Base-by-base conservation (phyloP, 92 coral and sea anemone genomes). In the Nematostella vectensis region DNA sequence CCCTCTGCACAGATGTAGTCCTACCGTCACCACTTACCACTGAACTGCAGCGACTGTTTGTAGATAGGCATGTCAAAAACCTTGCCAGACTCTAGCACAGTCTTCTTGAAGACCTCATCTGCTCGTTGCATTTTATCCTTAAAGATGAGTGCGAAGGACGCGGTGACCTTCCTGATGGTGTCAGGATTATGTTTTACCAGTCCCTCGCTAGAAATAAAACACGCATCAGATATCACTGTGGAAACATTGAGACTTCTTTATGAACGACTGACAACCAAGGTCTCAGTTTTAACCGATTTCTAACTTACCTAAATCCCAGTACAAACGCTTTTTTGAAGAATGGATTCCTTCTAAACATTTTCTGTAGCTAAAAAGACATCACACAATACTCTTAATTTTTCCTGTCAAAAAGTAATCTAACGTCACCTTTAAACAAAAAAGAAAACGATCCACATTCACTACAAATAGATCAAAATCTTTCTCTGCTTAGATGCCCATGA, bases 21-120 rank as follows among this genome's bases (percentile, higher is more conserved):
- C n/a, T n/a, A n/a, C n/a, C 27, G 24, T 50, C 13, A 25, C 3
- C 3, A 22, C 15, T 16, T 47, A 81, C 98, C 98, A 48, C 63
- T 47, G 19, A 91, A 54, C 22, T 82, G 77, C 3, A 91, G 68
- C 13, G 96, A 86, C 24, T 78, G 25, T 29, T 61, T 72, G 63
- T 72, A 91, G 23, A 82, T 96, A 0, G 98, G 98, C 98, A 91
- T 86, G 33, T 91, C 98, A 33, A 78, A 69, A n/a, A 91, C 85
- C 54, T 61, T 62, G 26, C 82, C 95, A 1, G 55, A 50, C 15
- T 61, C 72, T 29, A 69, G 56, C 1, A 91, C 87, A 50, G 62
- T 45, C 29, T 63, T 67, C 31, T 44, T 67, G 18, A 91, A 37
- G 47, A 36, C 78, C 9, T 78, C 56, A 28, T 78, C 78, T 27